phyloP scores from a whole-genome alignment of 2,797 vertebrate species.

The Semotilus atromaculatus region DNA sequence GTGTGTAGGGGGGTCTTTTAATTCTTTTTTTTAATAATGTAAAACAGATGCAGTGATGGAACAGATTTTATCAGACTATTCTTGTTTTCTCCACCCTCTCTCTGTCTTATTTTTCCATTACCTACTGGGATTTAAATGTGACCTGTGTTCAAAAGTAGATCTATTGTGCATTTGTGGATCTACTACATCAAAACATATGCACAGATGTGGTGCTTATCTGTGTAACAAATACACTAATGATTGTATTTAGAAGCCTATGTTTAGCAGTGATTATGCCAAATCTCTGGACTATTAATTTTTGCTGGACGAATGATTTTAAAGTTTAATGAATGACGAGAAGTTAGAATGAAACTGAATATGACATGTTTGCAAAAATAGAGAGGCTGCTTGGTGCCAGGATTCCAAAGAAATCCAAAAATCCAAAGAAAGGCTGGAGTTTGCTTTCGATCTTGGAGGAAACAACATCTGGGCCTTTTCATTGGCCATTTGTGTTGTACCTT shows the following conservation, averaged over 20 bases:
- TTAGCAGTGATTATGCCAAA: neutral
- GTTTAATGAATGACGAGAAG: slow-evolving; percentile 11
- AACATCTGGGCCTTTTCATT: neutral
- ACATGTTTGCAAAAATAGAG: slow-evolving; percentile 12
- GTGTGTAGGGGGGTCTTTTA: neutral
- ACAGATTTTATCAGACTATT: slow-evolving; percentile 10
- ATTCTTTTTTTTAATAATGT: neutral
- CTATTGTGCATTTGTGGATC: neutral
- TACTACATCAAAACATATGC: neutral
- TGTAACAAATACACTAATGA: neutral
- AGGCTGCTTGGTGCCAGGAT: slow-evolving; percentile 2
- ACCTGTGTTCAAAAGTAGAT: slow-evolving; percentile 6
- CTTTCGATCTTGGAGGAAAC: neutral
- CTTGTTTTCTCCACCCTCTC: slow-evolving; percentile 10
- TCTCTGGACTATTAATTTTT: neutral
- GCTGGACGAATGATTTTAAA: neutral
- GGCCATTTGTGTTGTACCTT: neutral
- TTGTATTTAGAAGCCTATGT: neutral
- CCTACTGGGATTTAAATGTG: neutral
- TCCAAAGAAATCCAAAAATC: slow-evolving; percentile 18
- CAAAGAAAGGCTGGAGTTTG: slow-evolving; percentile 12
- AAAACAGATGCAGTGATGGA: slow-evolving; percentile 1
- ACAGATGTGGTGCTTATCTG: neutral
- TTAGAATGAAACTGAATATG: slow-evolving; percentile 18
- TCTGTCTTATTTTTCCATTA: slow-evolving; percentile 26